Percentiles rank a stretch among this genome's conserved stretches.
Conservation (phyloP, 2,888 invertebrate species). For the Zootermopsis nevadensis region DNA sequence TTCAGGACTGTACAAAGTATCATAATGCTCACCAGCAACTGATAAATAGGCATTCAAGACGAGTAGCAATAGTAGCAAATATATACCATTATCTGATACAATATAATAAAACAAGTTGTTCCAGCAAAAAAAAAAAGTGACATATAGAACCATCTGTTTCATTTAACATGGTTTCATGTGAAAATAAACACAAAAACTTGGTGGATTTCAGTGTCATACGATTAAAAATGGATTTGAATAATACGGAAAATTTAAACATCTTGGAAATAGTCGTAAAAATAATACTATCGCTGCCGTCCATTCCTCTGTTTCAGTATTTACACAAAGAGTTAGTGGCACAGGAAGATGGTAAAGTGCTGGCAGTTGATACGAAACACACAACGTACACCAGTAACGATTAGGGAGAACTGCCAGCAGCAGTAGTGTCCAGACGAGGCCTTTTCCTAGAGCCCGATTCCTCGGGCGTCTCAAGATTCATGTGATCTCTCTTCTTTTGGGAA, state of each 20-base stretch:
- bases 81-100: too few relatives aligned
- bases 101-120: background rate
- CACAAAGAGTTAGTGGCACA: background rate
- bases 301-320: background rate
- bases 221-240: background rate
- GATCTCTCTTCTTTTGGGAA: slow-evolving; percentile 72
- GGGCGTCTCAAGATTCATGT: slow-evolving; percentile 64
- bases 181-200: background rate
- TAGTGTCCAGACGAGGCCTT: slow-evolving; percentile 68
- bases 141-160: background rate
- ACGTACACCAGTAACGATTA: slow-evolving; percentile 20
- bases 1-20: background rate
- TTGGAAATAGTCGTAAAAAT: background rate
- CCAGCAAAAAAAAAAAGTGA: too few relatives aligned
- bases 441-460: slow-evolving; percentile 72
- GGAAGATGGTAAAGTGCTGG: too few relatives aligned
- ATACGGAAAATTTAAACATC: background rate
- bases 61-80: background rate
- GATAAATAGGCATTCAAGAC: background rate
- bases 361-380: slow-evolving; percentile 40
- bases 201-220: background rate
- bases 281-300: background rate
- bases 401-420: slow-evolving; percentile 45
- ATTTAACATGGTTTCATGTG: background rate
- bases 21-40: background rate